Percentiles rank a stretch among this genome's conserved stretches.
Evolutionary conservation across 2,888 invertebrate species (phyloP).

Genomic region (Clitarchus hookeri): DNA sequence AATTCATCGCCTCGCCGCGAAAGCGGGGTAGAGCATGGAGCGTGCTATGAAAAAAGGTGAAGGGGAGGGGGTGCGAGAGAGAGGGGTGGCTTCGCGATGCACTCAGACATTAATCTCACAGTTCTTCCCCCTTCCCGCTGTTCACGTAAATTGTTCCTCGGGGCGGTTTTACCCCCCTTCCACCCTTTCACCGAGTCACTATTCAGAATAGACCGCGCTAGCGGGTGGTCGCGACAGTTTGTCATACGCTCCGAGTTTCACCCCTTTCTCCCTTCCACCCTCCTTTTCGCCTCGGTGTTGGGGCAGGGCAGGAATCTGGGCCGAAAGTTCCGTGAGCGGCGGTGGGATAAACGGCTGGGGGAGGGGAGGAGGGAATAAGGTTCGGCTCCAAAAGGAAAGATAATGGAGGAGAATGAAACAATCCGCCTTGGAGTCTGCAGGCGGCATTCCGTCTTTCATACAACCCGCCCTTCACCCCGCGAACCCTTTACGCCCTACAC

Average conservation of each 20-base stretch:
- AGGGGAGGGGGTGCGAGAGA: neutral
- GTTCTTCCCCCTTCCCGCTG: neutral
- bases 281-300: neutral
- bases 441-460: neutral
- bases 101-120: constrained; percentile 3
- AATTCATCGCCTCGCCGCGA: neutral
- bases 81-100: neutral
- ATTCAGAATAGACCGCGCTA: neutral
- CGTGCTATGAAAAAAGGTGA: no score
- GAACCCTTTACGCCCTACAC: no score
- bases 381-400: neutral
- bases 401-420: constrained; percentile 14
- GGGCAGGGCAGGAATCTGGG: neutral
- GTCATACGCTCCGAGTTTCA: neutral
- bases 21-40: neutral
- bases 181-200: neutral
- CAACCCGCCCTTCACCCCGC: neutral
- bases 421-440: neutral
- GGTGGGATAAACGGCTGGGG: neutral
- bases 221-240: constrained; percentile 3
- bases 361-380: neutral
- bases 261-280: neutral
- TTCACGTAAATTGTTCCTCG: neutral
- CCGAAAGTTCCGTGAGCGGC: neutral
- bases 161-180: neutral